These are phyloP conservation scores for Cydia fagiglandana DNA, from an alignment of 1,140 invertebrate genomes.

Conservation along the genomic window DNA sequence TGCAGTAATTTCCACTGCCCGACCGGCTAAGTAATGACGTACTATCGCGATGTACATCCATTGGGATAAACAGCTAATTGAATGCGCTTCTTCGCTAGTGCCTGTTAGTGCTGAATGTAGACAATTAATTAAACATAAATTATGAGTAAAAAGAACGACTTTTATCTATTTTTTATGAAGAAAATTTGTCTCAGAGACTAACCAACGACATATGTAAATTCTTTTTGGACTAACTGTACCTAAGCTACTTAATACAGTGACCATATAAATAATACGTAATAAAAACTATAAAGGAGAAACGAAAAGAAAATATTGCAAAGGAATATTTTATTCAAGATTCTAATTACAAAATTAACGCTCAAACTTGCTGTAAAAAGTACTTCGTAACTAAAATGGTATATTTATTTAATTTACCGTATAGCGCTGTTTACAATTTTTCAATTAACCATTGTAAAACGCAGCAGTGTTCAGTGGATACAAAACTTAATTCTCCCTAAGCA, in stretches of 20 bases:
- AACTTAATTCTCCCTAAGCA: conserved; percentile 32
- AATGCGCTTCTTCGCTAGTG: conserved; percentile 48
- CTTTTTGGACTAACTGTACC: no score
- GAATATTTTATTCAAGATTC: no score
- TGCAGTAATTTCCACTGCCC: conserved; percentile 72
- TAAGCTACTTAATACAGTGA: no score
- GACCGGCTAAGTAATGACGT: conserved; percentile 78
- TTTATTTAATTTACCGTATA: background rate
- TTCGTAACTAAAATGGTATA: background rate
- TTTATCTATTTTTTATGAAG: background rate
- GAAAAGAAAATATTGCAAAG: no score
- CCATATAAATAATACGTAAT: no score
- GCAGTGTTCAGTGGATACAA: conserved; percentile 1
- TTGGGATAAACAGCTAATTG: conserved; percentile 80
- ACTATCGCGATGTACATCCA: conserved; percentile 50
- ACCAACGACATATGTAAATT: no score
- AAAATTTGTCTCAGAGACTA: background rate
- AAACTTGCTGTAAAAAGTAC: background rate
- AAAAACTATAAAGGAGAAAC: no score
- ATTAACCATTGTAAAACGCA: background rate
- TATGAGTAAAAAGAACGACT: background rate
- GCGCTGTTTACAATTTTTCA: background rate
- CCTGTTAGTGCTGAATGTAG: background rate
- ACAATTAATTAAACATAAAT: background rate
- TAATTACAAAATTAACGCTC: background rate